phyloP scores from a whole-genome alignment of 2,888 invertebrate genomes.

The Drosophila subquinaria region DNA sequence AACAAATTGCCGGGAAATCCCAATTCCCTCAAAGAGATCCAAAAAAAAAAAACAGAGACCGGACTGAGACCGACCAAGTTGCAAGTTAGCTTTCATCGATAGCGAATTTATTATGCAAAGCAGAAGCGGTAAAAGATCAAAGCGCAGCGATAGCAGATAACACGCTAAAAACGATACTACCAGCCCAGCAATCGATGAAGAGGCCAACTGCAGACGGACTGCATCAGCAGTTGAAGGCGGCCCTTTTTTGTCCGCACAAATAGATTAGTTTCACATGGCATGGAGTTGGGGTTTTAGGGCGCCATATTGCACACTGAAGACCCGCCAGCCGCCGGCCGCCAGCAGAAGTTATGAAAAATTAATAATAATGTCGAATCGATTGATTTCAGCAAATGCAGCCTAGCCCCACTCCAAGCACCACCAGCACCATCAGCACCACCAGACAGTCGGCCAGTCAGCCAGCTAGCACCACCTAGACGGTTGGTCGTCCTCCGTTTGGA shows the following conservation, averaged over 20 bases:
- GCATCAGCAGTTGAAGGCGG: slow-evolving; percentile 46
- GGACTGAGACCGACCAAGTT: slow-evolving; percentile 50
- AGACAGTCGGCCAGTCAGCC: not conserved
- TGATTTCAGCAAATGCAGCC: slow-evolving; percentile 78
- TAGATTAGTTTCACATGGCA: slow-evolving; percentile 84
- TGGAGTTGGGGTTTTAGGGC: slow-evolving; percentile 68
- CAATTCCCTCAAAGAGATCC: slow-evolving; percentile 37
- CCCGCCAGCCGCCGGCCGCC: slow-evolving; percentile 70
- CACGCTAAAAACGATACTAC: slow-evolving; percentile 50
- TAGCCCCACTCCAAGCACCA: slow-evolving; percentile 19
- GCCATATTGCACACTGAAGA: slow-evolving; percentile 76
- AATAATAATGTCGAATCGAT: slow-evolving; percentile 85
- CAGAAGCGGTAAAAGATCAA: slow-evolving; percentile 81
- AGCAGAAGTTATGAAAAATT: slow-evolving; percentile 85
- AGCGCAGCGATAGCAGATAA: slow-evolving; percentile 79
- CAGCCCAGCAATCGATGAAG: slow-evolving; percentile 39
- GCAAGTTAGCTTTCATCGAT: slow-evolving; percentile 79
- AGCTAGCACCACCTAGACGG: slow-evolving; percentile 66
- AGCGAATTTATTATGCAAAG: slow-evolving; percentile 80
- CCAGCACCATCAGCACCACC: slow-evolving; percentile 7
- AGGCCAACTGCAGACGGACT: slow-evolving; percentile 32
- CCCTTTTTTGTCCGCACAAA: slow-evolving; percentile 68
- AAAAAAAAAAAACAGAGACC: slow-evolving; percentile 5
- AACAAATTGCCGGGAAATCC: slow-evolving; percentile 79
- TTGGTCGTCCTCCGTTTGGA: slow-evolving; percentile 63